Base-by-base conservation (phyloP, 2,113 vertebrate species). In the Phyllostomus hastatus region DNA sequence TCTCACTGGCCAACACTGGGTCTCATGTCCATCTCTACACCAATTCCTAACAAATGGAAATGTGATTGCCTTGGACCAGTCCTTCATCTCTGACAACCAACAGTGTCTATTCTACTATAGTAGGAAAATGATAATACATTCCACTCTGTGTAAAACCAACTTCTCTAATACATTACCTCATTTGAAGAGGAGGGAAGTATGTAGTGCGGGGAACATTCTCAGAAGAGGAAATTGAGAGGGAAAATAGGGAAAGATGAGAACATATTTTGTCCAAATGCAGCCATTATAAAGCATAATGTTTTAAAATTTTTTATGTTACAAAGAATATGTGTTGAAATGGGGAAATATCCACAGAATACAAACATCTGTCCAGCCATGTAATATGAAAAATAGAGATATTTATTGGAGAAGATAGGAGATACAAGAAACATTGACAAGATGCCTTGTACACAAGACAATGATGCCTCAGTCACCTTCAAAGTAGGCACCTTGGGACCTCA, bases 201-300 rank as follows among this genome's bases (percentile, higher is more conserved):
- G 3, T 33, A 79, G 20, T 78, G 85, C 70, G 80, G 50, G 35
- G 24, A 6, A 73, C 75, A 54, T 38, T 88, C 69, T 92, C 88
- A 96, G 52, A 94, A 92, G 80, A 96, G 35, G 78, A 52, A 91
- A 91, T 82, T 69, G 82, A 96, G 72, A 97, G 57, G 57, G 46
- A 90, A 78, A 88, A 72, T 67, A 22, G 59, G 52, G 57, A 83
- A 92, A 90, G 80, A 89, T 48, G 12, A 90, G 16, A 90, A 50
- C 38, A 12, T 82, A 66, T 10, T 86, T 64, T 38, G n/a, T 66
- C 81, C 59, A 89, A 16, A 88, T 72, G n/a, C 28, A 80, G 41
- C n/a, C 54, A 70, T 85, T 69, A 54, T 38, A 89, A 72, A 66
- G 10, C 48, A 14, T 35, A 41, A 33, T 35, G 35, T 86, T 76